Percentiles rank a stretch among this genome's conserved stretches.
Conservation (phyloP, 1,140 invertebrate genomes). For the Drosophila setifemur region DNA sequence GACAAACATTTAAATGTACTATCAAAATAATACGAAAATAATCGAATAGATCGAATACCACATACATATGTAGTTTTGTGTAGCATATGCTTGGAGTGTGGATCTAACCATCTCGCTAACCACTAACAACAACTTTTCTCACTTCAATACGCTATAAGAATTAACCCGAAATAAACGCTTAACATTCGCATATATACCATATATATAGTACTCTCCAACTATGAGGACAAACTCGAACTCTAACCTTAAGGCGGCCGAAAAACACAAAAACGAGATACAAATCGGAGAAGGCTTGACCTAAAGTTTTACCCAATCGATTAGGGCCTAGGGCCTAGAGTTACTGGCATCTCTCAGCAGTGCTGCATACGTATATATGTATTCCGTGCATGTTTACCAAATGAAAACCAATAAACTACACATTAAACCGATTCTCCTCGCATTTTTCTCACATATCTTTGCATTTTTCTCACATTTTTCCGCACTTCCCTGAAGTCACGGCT, state of each 20-base stretch:
- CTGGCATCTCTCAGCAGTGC: slow-evolving; percentile 39
- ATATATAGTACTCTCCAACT: slow-evolving; percentile 21
- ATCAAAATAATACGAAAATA: slow-evolving; percentile 32
- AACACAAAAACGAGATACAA: neutral
- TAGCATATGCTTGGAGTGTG: slow-evolving; percentile 43
- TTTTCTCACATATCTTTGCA: neutral
- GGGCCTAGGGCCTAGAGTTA: slow-evolving; percentile 48
- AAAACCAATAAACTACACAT: slow-evolving; percentile 55
- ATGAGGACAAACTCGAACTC: slow-evolving; percentile 18
- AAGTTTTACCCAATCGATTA: slow-evolving; percentile 40
- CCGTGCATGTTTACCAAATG: slow-evolving; percentile 65
- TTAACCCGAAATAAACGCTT: slow-evolving; percentile 21
- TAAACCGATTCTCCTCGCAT: slow-evolving; percentile 16
- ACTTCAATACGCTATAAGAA: slow-evolving; percentile 40
- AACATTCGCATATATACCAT: slow-evolving; percentile 26
- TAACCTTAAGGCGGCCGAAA: neutral
- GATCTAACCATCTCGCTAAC: slow-evolving; percentile 32
- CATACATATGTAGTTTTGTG: slow-evolving; percentile 41
- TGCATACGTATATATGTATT: slow-evolving; percentile 50
- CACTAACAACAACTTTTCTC: slow-evolving; percentile 26
- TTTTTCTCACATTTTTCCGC: neutral
- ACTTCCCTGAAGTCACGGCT: slow-evolving; percentile 5
- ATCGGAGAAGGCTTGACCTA: slow-evolving; percentile 10
- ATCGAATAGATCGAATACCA: slow-evolving; percentile 26
- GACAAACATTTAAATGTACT: slow-evolving; percentile 28